Conservation (phyloP, 2,888 invertebrate genomes). For the Drosophila multiciliata region DNA sequence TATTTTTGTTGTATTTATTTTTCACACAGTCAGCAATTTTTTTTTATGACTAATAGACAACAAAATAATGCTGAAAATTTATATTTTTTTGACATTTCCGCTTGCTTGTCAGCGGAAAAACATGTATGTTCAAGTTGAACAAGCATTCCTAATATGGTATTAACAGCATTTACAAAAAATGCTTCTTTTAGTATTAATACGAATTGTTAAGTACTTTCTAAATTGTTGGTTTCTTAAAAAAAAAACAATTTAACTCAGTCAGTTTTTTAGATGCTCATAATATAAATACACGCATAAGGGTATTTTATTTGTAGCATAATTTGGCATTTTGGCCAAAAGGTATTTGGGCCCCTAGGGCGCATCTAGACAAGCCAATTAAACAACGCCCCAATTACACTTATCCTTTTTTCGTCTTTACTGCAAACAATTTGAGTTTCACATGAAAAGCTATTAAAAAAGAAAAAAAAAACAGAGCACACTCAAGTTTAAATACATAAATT, state of each 20-base stretch:
- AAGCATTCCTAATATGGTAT: background rate
- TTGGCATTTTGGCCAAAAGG: constrained; percentile 48
- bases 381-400: constrained; percentile 68
- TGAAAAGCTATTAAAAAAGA: constrained; percentile 74
- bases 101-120: constrained; percentile 18
- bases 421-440: constrained; percentile 72
- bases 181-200: background rate
- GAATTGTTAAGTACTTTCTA: background rate
- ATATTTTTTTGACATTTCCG: constrained; percentile 45
- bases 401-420: constrained; percentile 44
- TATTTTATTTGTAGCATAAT: constrained; percentile 32
- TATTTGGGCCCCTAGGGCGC: constrained; percentile 25
- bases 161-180: background rate
- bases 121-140: constrained; percentile 1
- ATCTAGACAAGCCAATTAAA: constrained; percentile 62
- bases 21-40: constrained; percentile 33
- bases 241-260: background rate
- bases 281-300: background rate
- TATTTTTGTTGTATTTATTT: constrained; percentile 4
- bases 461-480: constrained; percentile 47
- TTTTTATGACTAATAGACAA: constrained; percentile 41
- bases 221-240: background rate
- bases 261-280: constrained; percentile 9
- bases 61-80: constrained; percentile 32
- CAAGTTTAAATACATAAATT: constrained; percentile 74